Conservation (phyloP, 2,113 vertebrate species). For the Syrmaticus mikado region DNA sequence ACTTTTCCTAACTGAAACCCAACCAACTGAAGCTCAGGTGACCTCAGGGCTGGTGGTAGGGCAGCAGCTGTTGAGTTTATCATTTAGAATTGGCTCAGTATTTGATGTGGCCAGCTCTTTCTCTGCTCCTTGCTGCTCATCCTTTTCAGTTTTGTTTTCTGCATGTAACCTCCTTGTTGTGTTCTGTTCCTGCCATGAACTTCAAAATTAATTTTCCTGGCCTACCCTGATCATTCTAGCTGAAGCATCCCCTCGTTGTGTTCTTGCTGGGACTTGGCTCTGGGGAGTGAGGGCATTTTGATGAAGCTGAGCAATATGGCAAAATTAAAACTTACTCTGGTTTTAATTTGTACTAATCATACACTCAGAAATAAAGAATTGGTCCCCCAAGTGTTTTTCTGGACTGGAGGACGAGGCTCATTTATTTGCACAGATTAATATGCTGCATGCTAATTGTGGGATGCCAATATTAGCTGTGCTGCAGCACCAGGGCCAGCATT, state of each 20-base stretch:
- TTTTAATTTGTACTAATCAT: constrained; percentile 71
- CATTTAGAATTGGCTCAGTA: background rate
- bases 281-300: constrained; percentile 14
- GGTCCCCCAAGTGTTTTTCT: constrained; percentile 59
- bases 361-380: constrained; percentile 59
- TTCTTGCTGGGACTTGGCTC: constrained; percentile 12
- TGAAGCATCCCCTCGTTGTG: constrained; percentile 12
- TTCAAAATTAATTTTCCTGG: constrained; percentile 62
- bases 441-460: constrained; percentile 1
- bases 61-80: background rate
- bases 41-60: background rate
- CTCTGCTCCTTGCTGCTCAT: constrained; percentile 8
- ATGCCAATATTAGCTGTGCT: background rate
- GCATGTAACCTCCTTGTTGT: background rate
- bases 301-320: constrained; percentile 32
- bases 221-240: constrained; percentile 31
- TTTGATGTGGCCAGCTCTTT: too few species aligned
- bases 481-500: background rate
- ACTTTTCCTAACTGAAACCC: fast-evolving
- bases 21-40: background rate
- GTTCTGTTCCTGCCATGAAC: background rate
- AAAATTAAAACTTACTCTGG: constrained; percentile 56
- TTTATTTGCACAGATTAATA: constrained; percentile 32
- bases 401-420: constrained; percentile 31
- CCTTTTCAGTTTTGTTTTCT: constrained; percentile 40